Evolutionary conservation across 2,797 vertebrate genomes (phyloP).

Genomic region (Sebastes wilsoni): DNA sequence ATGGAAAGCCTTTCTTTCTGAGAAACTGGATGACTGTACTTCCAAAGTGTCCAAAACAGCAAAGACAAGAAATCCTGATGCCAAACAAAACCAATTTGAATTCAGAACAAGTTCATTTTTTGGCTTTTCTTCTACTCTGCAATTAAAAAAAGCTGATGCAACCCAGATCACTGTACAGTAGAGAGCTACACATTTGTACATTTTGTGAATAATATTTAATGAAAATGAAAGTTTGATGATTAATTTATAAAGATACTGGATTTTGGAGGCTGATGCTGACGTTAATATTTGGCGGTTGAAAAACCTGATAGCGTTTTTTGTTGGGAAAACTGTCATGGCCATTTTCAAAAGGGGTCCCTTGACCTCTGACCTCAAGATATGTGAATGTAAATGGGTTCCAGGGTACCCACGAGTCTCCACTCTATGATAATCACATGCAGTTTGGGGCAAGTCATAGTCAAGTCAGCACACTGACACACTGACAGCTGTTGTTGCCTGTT

Average conservation of each 20-base stretch:
- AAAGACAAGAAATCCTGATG: neutral
- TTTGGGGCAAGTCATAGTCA: too few species aligned
- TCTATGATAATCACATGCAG: too few species aligned
- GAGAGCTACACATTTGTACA: neutral
- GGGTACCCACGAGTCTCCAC: too few species aligned
- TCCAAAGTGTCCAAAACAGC: constrained; percentile 8
- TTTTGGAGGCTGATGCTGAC: neutral
- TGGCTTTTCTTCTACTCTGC: neutral
- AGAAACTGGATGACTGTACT: neutral
- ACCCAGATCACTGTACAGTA: neutral
- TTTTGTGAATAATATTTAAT: neutral
- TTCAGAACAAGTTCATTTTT: constrained; percentile 6
- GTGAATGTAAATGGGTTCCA: too few species aligned
- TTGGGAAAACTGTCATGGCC: too few species aligned
- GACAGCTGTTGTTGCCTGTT: too few species aligned
- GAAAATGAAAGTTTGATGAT: too few species aligned
- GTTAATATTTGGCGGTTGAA: neutral
- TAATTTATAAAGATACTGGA: neutral
- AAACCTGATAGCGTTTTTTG: neutral
- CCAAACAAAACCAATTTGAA: constrained; percentile 4
- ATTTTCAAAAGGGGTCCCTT: too few species aligned
- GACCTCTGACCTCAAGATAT: too few species aligned
- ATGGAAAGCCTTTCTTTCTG: neutral
- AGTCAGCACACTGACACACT: too few species aligned
- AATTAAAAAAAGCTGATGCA: neutral